Evolutionary conservation across 2,113 vertebrate genomes (phyloP), one percentile per base, ranked within the genome.

Genomic region (Ahaetulla prasina): DNA sequence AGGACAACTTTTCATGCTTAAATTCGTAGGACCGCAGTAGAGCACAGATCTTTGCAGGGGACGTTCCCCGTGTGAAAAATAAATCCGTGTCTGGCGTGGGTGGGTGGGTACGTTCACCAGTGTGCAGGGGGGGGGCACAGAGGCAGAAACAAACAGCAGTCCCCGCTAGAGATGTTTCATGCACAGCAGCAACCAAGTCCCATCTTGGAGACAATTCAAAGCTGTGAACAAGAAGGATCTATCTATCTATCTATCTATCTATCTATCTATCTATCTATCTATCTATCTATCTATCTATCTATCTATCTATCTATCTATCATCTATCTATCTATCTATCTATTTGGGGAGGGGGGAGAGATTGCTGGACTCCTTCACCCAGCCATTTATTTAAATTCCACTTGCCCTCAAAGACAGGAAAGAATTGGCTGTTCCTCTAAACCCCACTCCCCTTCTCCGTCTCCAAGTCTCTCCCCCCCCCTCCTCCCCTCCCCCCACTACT

Each of bases 81-180:
- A 16, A n/a, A 68, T 22, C 74, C 3, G 8, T 22, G 74, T 80
- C 35, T 80, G 3, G 3, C 3, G 35, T 80, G 35, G 35, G n/a
- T 80, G 68, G 35, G 68, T 39, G 35, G 22, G 35, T 3, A 39
- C 18, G 18, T 43, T 80, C 74, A 22, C 18, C 20, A 43, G 35
- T 80, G 47, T 0, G 30, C 6, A 0, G 27, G 18, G 16, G 1
- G 27, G 20, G 25, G n/a, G n/a, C n/a, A 7, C 18, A 2, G 18
- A 18, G 8, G 16, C 0, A 12, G 3, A 3, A 43, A 54, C 5
- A 35, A 3, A 4, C 3, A 25, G 49, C 8, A 3, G 11, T 2
- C 68, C 16, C 14, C 11, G 43, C 30, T 16, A 3, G 6, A 8
- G 53, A 20, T 6, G 16, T 45, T 22, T 43, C 3, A 1, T 2